Conservation (phyloP, 2,888 invertebrate species). For the Andricus curvator region DNA sequence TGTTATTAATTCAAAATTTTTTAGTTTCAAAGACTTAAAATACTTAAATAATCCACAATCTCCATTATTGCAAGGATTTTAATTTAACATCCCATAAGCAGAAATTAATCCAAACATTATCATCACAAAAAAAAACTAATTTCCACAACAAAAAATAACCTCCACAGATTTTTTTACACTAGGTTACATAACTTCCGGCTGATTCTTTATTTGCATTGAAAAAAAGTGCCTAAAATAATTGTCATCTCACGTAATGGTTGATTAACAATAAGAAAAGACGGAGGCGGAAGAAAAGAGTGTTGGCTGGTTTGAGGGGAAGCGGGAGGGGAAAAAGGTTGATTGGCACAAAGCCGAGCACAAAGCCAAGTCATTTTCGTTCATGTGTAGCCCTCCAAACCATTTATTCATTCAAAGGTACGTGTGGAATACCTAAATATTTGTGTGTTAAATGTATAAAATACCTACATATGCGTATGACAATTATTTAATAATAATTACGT, state of each 20-base stretch:
- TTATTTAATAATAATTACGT: background rate
- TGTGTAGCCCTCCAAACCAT: background rate
- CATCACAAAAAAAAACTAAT: background rate
- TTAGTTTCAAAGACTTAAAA: too few relatives aligned
- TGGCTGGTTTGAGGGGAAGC: background rate
- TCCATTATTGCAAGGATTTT: too few relatives aligned
- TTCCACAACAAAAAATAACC: background rate
- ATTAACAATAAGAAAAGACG: background rate
- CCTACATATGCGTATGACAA: background rate
- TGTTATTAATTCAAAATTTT: too few relatives aligned
- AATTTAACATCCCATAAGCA: background rate
- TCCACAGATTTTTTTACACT: background rate
- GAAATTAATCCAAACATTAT: background rate
- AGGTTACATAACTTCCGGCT: background rate
- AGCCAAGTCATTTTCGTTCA: slow-evolving; percentile 1
- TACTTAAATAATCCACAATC: too few relatives aligned
- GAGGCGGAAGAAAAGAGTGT: background rate
- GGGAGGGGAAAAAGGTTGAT: background rate
- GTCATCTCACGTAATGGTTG: background rate
- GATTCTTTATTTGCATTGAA: background rate
- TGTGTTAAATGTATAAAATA: background rate
- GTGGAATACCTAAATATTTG: too few relatives aligned
- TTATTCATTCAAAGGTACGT: background rate
- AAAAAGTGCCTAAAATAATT: background rate
- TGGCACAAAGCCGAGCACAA: background rate